Evolutionary conservation across 2,888 invertebrate species (phyloP).

Genomic region (Tromatobia lineatoria): DNA sequence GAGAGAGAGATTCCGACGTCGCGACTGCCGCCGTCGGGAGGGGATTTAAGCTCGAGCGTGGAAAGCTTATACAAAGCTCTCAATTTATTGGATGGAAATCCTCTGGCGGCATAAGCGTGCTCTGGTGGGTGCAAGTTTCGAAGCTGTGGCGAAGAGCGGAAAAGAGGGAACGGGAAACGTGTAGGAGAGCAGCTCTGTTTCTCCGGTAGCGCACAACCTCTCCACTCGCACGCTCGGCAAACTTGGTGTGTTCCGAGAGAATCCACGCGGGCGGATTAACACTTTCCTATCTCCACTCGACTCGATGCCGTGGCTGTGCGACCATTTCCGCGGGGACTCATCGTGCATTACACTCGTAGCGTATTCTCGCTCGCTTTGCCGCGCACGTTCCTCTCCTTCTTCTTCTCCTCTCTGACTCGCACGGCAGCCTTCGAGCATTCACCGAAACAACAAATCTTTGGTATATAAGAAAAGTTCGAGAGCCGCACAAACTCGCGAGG

Average conservation of each 20-base stretch:
- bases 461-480: slow-evolving; percentile 72
- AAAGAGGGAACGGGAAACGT: slow-evolving; percentile 17
- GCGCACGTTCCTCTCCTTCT: slow-evolving; percentile 50
- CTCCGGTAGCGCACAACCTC: slow-evolving; percentile 11
- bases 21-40: slow-evolving; percentile 76
- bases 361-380: slow-evolving; percentile 54
- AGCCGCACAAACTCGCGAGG: slow-evolving; percentile 57
- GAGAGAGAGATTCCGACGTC: slow-evolving; percentile 51
- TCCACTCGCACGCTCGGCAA: slow-evolving; percentile 38
- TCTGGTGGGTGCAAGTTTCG: slow-evolving; percentile 85
- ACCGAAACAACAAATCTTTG: slow-evolving; percentile 72
- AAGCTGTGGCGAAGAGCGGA: slow-evolving; percentile 75
- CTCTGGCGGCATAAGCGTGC: slow-evolving; percentile 84
- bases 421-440: slow-evolving; percentile 53
- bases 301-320: slow-evolving; percentile 72
- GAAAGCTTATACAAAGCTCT: slow-evolving; percentile 88
- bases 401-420: slow-evolving; percentile 38
- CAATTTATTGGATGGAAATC: slow-evolving; percentile 88
- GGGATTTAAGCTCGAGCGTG: slow-evolving; percentile 85
- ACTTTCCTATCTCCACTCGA: slow-evolving; percentile 86
- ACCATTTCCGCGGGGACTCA: slow-evolving; percentile 74
- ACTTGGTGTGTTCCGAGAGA: slow-evolving; percentile 57
- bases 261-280: slow-evolving; percentile 85
- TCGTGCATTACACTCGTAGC: slow-evolving; percentile 62
- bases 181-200: slow-evolving; percentile 5